These are phyloP conservation scores for Heterodera carotae DNA, from an alignment of 1,140 invertebrate species.

Conservation along the genomic window DNA sequence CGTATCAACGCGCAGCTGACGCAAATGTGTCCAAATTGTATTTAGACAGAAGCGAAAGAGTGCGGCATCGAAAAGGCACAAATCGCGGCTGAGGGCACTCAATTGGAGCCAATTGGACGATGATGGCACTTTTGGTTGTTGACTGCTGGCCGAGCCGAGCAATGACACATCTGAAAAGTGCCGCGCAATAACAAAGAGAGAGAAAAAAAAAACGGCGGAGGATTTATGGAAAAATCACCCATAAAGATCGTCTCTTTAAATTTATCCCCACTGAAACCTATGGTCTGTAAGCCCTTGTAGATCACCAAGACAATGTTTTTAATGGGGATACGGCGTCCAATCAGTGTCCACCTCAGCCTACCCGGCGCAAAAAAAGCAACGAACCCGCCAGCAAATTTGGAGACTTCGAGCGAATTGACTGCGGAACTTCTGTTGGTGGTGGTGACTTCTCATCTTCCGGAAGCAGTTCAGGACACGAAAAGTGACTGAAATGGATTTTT, in stretches of 20 bases:
- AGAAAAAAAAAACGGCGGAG: too few species aligned
- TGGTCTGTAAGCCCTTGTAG: too few species aligned
- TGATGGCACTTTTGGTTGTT: not conserved
- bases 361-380: too few species aligned
- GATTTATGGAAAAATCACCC: too few species aligned
- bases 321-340: too few species aligned
- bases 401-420: not conserved
- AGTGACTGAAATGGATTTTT: conserved; percentile 39
- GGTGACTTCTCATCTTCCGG: conserved; percentile 19
- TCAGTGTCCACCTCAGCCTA: too few species aligned
- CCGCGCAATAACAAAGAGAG: too few species aligned
- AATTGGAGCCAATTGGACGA: conserved; percentile 36
- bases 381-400: conserved; percentile 23
- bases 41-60: conserved; percentile 40
- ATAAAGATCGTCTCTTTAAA: too few species aligned
- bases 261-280: too few species aligned
- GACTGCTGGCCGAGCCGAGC: not conserved
- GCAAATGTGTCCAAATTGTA: conserved; percentile 31
- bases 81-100: conserved; percentile 28
- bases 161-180: conserved; percentile 1
- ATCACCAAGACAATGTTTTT: too few species aligned
- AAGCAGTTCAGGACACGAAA: conserved; percentile 22
- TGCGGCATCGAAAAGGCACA: conserved; percentile 32
- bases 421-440: not conserved
- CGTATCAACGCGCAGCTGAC: conserved; percentile 30